Evolutionary conservation across 2,113 vertebrate species (phyloP), one percentile per base, ranked within the genome.

Genomic region (Zapornia atra): DNA sequence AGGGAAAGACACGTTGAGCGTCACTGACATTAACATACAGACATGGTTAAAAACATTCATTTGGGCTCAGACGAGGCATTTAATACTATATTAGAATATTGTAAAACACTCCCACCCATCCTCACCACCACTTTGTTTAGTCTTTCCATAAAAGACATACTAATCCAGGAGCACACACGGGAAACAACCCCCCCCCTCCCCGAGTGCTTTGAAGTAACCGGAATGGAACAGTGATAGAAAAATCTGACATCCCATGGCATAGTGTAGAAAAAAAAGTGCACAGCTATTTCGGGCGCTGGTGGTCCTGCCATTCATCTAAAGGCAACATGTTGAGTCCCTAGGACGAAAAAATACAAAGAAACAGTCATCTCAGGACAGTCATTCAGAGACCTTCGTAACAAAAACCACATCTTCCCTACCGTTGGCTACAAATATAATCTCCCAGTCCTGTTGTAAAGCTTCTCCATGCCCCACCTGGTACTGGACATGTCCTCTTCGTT

Each of bases 11-110:
- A 26, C 12, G 44, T 71, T 90, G 15, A 97, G 65, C 65, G 77
- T 84, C 48, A 73, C n/a, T 66, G 59, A 82, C 66, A 60, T 88
- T 64, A 94, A 56, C 53, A 56, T 95, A 95, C 73, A 92, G 64
- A 92, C 34, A 54, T 2, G 14, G 59, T 82, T 94, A 59, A 90
- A 90, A 90, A 87, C 31, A 89, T 72, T 92, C 22, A 70, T 82
- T 33, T 61, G 48, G 50, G 38, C 48, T 82, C 63, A 54, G 28
- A 82, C 31, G 1, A 90, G 65, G 36, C 75, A 93, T 69, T 95
- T 85, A 73, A 92, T 73, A 85, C 25, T 44, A 44, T 19, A 44
- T 44, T 19, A 44, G 44, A 48, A 59, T 25, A 83, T 77, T 57
- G 21, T 81, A 63, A 94, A 93, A 83, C 53, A 82, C 26, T 86